Percentiles rank a stretch among this genome's conserved stretches.
phyloP scores from a whole-genome alignment of 2,888 invertebrate genomes.

The Syritta pipiens region DNA sequence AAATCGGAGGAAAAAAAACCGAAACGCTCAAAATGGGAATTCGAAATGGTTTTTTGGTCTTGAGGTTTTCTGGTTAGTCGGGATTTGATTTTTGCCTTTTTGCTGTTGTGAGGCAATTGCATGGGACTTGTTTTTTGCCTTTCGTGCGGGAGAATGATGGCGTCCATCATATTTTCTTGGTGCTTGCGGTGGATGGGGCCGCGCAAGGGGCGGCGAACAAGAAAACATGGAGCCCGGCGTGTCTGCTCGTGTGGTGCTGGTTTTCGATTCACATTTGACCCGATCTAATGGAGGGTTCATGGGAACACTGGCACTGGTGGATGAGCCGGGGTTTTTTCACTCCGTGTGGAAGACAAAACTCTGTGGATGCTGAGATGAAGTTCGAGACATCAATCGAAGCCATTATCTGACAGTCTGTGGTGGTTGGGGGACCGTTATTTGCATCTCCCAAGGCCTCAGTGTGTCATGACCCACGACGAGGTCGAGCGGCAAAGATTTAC shows the following conservation, averaged over 20 bases:
- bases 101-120: background rate
- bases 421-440: no score
- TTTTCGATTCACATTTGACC: conserved; percentile 40
- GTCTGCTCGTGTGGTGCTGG: no score
- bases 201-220: conserved; percentile 30
- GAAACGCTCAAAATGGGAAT: conserved; percentile 57
- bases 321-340: no score
- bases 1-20: conserved; percentile 20
- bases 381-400: no score
- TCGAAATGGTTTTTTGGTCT: conserved; percentile 51
- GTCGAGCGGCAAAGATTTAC: no score
- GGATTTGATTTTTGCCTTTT: conserved; percentile 26
- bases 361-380: no score
- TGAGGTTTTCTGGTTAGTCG: conserved; percentile 60
- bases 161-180: conserved; percentile 59
- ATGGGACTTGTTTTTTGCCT: conserved; percentile 25
- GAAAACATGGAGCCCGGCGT: no score
- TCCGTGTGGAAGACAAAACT: no score
- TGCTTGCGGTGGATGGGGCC: conserved; percentile 13
- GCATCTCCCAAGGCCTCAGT: no score
- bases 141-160: conserved; percentile 47
- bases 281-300: conserved; percentile 25
- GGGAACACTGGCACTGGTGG: no score
- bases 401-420: no score
- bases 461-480: no score